Evolutionary conservation across 2,797 vertebrate genomes (phyloP).

Genomic region (Sebastes vulpes): DNA sequence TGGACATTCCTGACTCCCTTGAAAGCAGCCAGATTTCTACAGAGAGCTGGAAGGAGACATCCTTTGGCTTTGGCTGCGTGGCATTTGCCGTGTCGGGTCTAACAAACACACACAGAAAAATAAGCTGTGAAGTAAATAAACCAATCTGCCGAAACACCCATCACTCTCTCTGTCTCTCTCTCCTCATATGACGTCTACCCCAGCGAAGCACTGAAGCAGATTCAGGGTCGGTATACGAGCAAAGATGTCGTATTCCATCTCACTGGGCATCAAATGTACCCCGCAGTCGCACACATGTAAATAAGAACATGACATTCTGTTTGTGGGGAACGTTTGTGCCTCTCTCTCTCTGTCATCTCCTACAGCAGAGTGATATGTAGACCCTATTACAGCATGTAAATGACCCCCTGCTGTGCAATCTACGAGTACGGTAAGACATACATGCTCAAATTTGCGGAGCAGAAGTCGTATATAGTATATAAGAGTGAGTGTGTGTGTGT

Average conservation of each 20-base stretch:
- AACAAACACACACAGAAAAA: conserved; percentile 50
- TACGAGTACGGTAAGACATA: conserved; percentile 7
- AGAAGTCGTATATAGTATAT: conserved; percentile 2
- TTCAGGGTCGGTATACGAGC: conserved; percentile 26
- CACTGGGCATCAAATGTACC: conserved; percentile 65
- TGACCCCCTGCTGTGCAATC: conserved; percentile 68
- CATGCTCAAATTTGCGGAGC: conserved; percentile 13
- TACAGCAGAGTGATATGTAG: conserved; percentile 59
- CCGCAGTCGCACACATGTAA: conserved; percentile 41
- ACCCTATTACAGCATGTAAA: conserved; percentile 79
- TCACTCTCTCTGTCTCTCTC: conserved; percentile 4
- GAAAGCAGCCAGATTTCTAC: conserved; percentile 16
- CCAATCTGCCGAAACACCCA: conserved; percentile 51
- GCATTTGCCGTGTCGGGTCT: conserved; percentile 28
- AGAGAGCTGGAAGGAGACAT: conserved; percentile 30
- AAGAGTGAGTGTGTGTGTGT: neutral
- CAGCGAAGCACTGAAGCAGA: conserved; percentile 17
- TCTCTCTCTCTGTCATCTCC: conserved; percentile 47
- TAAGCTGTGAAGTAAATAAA: conserved; percentile 63
- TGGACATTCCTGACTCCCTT: conserved; percentile 12
- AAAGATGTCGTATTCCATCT: conserved; percentile 67
- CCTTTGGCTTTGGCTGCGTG: conserved; percentile 26
- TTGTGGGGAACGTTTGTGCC: conserved; percentile 29
- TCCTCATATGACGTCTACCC: neutral
- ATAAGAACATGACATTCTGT: conserved; percentile 56